These are phyloP conservation scores for Lagocephalus sceleratus DNA, from an alignment of 2,797 vertebrate species.

Conservation along the genomic window DNA sequence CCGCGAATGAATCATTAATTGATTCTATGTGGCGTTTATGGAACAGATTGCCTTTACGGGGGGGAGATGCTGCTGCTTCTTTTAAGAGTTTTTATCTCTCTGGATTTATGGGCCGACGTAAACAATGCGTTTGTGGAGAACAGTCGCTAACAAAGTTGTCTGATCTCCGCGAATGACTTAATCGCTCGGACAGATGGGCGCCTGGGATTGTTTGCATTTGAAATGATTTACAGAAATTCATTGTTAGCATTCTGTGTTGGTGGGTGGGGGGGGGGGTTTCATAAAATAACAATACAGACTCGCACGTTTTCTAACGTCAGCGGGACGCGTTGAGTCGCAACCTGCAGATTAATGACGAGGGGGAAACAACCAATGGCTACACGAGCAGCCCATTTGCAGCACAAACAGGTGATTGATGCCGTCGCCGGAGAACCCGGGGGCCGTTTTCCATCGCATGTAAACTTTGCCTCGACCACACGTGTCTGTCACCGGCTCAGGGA, in stretches of 20 bases:
- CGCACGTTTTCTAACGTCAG: conserved; percentile 52
- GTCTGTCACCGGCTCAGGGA: conserved; percentile 65
- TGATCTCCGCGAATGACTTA: conserved; percentile 2
- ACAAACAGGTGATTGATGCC: conserved; percentile 67
- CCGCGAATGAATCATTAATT: conserved; percentile 3
- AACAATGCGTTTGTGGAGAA: conserved; percentile 1
- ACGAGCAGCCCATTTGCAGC: conserved; percentile 60
- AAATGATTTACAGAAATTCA: not conserved
- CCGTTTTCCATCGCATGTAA: conserved; percentile 65
- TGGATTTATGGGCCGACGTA: not conserved
- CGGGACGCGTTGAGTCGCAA: conserved; percentile 58
- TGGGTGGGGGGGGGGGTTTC: not conserved
- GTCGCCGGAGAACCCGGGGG: conserved; percentile 50
- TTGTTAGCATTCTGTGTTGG: not conserved
- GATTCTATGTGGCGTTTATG: not conserved
- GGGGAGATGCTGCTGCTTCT: not conserved
- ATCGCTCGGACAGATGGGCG: conserved; percentile 17
- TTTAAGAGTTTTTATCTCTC: conserved; percentile 4
- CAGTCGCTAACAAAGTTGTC: conserved; percentile 1
- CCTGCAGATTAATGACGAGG: conserved; percentile 53
- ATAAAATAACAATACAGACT: not conserved
- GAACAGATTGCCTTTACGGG: no score
- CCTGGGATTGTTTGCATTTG: conserved; percentile 8
- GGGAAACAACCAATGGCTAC: conserved; percentile 58
- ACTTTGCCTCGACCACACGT: conserved; percentile 59